These are phyloP conservation scores for Actenoides hombroni DNA, from an alignment of 2,113 vertebrate species.

Conservation along the genomic window DNA sequence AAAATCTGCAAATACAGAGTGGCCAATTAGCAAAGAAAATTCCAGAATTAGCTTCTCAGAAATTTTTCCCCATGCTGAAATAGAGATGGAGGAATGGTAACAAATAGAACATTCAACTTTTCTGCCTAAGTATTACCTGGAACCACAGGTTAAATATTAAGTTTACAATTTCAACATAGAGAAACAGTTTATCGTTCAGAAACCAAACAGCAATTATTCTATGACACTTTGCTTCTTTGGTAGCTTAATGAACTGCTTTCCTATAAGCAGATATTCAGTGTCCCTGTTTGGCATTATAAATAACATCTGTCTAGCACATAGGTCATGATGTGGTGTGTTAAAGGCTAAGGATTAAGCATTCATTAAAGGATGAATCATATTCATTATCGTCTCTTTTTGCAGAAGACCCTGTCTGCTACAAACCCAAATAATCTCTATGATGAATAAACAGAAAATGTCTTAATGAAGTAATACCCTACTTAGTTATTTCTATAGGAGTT, in stretches of 20 bases:
- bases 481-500: neutral
- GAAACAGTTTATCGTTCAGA: neutral
- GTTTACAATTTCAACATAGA: neutral
- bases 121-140: neutral
- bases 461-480: neutral
- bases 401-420: neutral
- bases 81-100: neutral
- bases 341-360: constrained; percentile 28
- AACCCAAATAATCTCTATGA: constrained; percentile 18
- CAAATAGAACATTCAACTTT: neutral
- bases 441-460: constrained; percentile 27
- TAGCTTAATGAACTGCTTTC: neutral
- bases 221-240: neutral
- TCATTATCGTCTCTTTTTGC: constrained; percentile 10
- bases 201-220: neutral
- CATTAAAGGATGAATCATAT: constrained; percentile 46
- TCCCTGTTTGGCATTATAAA: constrained; percentile 16
- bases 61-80: neutral
- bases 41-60: neutral
- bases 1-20: neutral
- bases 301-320: neutral
- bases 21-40: neutral
- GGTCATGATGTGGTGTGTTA: neutral
- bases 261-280: neutral
- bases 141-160: neutral